A percentile compares a stretch with the other conserved stretches of the same genome.
Conservation (phyloP, 1,140 invertebrate genomes). For the Ceratitis capitata region DNA sequence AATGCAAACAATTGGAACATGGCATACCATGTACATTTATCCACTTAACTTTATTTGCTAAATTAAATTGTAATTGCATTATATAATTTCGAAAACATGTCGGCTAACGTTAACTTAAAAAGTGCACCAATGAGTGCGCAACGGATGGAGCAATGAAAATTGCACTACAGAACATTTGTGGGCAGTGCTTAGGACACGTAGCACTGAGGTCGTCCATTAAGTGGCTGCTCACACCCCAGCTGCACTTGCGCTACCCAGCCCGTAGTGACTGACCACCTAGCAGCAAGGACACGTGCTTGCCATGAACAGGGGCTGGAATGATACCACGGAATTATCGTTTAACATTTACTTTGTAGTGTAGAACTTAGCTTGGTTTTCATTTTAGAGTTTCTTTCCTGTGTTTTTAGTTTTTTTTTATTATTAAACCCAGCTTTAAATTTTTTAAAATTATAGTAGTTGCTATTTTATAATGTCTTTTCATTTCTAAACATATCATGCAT, state of each 20-base stretch:
- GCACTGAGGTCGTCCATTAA: background rate
- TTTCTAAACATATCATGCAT: background rate
- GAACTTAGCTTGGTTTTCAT: background rate
- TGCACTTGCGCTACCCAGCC: background rate
- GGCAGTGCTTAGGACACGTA: background rate
- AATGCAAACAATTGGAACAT: background rate
- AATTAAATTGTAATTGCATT: conserved; percentile 22
- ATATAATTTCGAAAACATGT: background rate
- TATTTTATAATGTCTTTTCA: background rate
- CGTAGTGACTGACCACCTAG: background rate
- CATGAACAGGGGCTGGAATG: background rate
- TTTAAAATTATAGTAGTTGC: no score
- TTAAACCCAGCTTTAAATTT: no score
- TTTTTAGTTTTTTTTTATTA: background rate
- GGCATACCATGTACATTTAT: conserved; percentile 10
- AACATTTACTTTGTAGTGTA: background rate
- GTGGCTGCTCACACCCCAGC: background rate
- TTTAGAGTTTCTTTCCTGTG: background rate
- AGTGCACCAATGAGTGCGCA: background rate
- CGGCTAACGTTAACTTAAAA: background rate
- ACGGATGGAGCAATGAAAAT: background rate
- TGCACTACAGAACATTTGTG: background rate
- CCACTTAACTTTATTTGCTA: conserved; percentile 31
- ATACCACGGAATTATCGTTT: background rate
- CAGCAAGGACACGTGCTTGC: background rate